Base-by-base conservation (phyloP, 2,113 vertebrate genomes). In the Stomatorhinus ivindoensis region DNA sequence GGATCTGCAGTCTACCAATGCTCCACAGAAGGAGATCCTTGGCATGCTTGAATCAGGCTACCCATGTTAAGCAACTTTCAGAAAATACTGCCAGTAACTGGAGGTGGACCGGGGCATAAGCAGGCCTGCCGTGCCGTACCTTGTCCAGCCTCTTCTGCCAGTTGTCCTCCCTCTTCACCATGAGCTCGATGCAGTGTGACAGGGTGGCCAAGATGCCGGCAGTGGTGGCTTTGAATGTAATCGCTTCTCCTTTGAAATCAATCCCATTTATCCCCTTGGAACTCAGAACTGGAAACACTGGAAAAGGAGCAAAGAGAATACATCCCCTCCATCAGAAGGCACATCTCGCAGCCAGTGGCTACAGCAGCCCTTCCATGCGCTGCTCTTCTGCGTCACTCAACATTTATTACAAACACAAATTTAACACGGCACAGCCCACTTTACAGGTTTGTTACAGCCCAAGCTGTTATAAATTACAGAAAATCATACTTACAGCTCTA, bases 201-300 rank as follows among this genome's bases (percentile, higher is more conserved):
- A 99, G 95, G 0, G 98, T 99, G 80, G 98, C 98, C 90, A 99
- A 96, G 89, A 99, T 99, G 86, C 98, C 98, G 88, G 98, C 98
- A 87, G 98, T 99, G 65, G 98, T 99, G 92, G 98, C 98, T 94
- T 99, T 99, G 94, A 99, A 99, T 88, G 98, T 99, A 94, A 99
- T 99, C 86, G 98, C 98, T 94, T 99, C 98, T 3, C 98, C 98
- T 95, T 99, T 99, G 92, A 99, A 99, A 94, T 99, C 98, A 92
- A 99, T 98, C 86, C 86, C 89, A 55, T 90, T 80, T 13, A 87
- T 93, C 86, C 93, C 96, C 86, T 94, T 95, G 82, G 93, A 93
- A 90, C 92, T 95, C 91, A 94, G 53, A n/a, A 93, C 89, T 91
- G 94, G 95, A 90, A 95, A 94, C 90, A 95, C 96, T 96, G 90